Evolutionary conservation across 2,797 vertebrate species (phyloP).

Genomic region (Poecilia gillii): DNA sequence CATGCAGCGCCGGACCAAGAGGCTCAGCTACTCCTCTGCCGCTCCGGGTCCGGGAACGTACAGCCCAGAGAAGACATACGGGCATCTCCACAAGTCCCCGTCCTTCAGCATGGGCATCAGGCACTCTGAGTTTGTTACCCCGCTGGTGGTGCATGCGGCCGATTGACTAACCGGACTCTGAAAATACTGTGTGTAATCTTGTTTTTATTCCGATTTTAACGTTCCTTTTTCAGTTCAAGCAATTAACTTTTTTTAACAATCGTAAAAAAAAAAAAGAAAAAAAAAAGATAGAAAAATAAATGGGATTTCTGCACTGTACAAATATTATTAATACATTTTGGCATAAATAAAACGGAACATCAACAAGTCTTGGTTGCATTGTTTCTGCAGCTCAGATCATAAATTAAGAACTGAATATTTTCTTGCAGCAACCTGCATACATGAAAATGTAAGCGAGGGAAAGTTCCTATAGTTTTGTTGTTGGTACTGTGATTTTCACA

Average conservation of each 20-base stretch:
- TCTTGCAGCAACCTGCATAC: neutral
- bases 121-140: conserved; percentile 85
- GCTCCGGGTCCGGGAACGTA: conserved; percentile 86
- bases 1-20: conserved; percentile 83
- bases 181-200: conserved; percentile 4
- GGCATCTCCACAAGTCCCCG: conserved; percentile 78
- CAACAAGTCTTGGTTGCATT: conserved; percentile 25
- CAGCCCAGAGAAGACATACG: conserved; percentile 82
- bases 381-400: neutral
- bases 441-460: neutral
- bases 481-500: conserved; percentile 58
- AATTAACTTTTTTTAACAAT: too few relatives aligned
- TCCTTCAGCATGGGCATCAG: conserved; percentile 86
- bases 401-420: neutral
- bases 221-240: neutral
- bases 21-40: conserved; percentile 44
- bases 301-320: conserved; percentile 2
- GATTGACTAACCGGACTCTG: conserved; percentile 56
- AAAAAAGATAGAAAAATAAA: conserved; percentile 15
- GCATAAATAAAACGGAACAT: conserved; percentile 55
- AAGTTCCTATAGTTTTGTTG: neutral
- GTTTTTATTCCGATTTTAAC: conserved; percentile 31
- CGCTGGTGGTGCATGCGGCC: conserved; percentile 73
- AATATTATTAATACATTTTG: neutral
- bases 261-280: neutral